Evolutionary conservation across 2,113 vertebrate genomes (phyloP).

Genomic region (Porphyrio hochstetteri): DNA sequence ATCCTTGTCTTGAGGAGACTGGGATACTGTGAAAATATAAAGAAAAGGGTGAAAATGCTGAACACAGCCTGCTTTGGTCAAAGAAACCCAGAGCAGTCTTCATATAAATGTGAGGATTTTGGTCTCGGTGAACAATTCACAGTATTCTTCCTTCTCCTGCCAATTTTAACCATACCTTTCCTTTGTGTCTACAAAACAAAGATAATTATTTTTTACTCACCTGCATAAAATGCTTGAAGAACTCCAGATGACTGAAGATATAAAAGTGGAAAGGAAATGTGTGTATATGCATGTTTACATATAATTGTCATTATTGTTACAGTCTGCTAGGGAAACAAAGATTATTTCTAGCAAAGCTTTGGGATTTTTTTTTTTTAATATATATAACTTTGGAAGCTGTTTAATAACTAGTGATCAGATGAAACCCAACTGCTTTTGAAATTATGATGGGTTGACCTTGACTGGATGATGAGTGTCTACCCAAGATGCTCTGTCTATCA

Average conservation of each 20-base stretch:
- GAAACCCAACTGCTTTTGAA: conserved; percentile 26
- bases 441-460: neutral
- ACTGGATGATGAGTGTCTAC: no score
- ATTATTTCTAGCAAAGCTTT: conserved; percentile 23
- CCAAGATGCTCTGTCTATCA: no score
- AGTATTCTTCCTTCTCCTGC: neutral
- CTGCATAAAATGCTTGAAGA: conserved; percentile 55
- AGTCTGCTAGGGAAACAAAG: conserved; percentile 34
- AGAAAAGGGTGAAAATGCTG: neutral
- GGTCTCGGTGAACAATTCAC: neutral
- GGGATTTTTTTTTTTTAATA: neutral
- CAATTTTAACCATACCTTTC: neutral
- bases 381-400: neutral
- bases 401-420: conserved; percentile 44
- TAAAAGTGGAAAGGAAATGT: conserved; percentile 39
- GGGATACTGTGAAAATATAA: neutral
- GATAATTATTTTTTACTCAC: conserved; percentile 53
- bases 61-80: neutral
- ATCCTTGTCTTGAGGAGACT: neutral
- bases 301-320: conserved; percentile 45
- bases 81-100: neutral
- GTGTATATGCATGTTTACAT: neutral
- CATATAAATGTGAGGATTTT: neutral
- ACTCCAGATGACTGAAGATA: conserved; percentile 43
- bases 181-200: conserved; percentile 16